These are phyloP conservation scores for Clarias pachynema DNA, from an alignment of 2,797 vertebrate genomes.

Conservation along the genomic window DNA sequence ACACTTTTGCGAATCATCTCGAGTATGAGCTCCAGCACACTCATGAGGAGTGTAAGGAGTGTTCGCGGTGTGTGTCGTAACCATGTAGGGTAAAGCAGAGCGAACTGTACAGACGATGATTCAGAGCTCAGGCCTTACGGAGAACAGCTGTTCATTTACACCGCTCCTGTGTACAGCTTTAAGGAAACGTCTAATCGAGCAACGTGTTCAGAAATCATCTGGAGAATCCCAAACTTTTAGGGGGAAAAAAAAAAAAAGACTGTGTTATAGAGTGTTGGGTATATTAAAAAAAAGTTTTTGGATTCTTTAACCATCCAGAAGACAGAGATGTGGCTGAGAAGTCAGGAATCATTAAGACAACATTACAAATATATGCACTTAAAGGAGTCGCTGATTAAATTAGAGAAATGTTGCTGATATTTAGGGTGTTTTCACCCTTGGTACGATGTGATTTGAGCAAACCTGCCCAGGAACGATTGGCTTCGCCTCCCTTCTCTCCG, in stretches of 20 bases:
- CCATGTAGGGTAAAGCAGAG: slow-evolving; percentile 16
- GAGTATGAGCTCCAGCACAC: not conserved
- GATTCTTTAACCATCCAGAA: not conserved
- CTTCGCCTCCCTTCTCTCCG: too few relatives aligned
- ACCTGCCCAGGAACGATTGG: too few relatives aligned
- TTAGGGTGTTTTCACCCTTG: too few relatives aligned
- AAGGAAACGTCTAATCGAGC: not conserved
- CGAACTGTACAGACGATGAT: not conserved
- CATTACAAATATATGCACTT: too few relatives aligned
- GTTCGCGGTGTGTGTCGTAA: not conserved
- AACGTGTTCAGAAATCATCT: not conserved
- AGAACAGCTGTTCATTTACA: not conserved
- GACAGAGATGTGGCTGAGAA: not conserved
- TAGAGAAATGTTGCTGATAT: too few relatives aligned
- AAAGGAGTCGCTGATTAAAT: too few relatives aligned
- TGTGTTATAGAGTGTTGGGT: not conserved
- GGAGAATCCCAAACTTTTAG: not conserved
- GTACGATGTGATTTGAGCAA: too few relatives aligned
- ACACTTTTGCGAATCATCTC: not conserved
- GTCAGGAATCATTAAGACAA: not conserved
- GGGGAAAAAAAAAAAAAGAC: accelerated
- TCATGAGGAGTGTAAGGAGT: not conserved
- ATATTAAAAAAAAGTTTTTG: too few relatives aligned
- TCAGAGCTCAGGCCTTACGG: not conserved
- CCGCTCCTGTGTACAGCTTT: not conserved